phyloP scores from a whole-genome alignment of 2,113 vertebrate species.

The Theristicus caerulescens region DNA sequence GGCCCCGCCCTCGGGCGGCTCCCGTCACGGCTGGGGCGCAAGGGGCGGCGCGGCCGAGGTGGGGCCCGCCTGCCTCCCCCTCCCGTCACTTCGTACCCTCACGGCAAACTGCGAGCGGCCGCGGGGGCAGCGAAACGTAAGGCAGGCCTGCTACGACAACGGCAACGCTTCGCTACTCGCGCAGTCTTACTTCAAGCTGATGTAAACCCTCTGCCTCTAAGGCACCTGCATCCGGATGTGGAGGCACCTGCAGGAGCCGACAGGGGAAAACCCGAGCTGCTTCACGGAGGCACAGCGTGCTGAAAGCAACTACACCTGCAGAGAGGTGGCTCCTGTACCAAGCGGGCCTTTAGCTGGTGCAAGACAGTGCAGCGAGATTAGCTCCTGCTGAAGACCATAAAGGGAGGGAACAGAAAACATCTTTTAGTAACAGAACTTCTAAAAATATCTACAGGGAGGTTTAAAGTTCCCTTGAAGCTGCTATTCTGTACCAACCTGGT shows the following conservation, averaged over 20 bases:
- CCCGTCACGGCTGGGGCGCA: no score
- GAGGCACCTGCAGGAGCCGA: background rate
- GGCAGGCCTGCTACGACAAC: fast-evolving
- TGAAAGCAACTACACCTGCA: background rate
- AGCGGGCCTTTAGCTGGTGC: fast-evolving
- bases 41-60: no score
- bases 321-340: background rate
- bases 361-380: fast-evolving
- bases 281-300: background rate
- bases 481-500: background rate
- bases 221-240: background rate
- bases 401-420: background rate
- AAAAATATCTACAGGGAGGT: background rate
- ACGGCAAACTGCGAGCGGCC: no score
- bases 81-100: no score
- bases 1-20: background rate
- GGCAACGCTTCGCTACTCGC: background rate
- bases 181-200: background rate
- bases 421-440: background rate
- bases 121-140: fast-evolving
- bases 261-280: background rate
- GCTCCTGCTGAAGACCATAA: background rate
- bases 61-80: no score
- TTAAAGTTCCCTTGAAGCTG: background rate
- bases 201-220: background rate